Evolutionary conservation across 2,797 vertebrate genomes (phyloP), one percentile per base, ranked within the genome.

Genomic region (Melopsittacus undulatus): DNA sequence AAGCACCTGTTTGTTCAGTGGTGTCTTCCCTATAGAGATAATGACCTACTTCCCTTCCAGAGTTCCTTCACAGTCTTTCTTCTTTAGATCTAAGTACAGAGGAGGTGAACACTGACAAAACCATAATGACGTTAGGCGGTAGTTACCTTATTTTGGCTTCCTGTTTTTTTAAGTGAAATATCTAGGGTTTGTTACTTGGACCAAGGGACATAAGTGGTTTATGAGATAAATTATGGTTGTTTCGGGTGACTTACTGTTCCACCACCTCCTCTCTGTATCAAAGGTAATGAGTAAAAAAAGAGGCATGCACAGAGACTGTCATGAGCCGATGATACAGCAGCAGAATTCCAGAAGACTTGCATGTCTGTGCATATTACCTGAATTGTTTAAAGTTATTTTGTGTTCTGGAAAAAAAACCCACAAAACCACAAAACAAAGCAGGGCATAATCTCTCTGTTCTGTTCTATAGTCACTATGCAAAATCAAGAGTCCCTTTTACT

Each of bases 351-450:
- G 49, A 82, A 52, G 29, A 21, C 30, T 70, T 90, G 36, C 11
- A 23, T 16, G 13, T 64, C 40, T 52, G 16, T 18, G 4, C 26
- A 16, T 42, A 42, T 52, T 59, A 40, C 8, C 8, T 77, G 24
- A 54, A 56, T 18, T 51, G 30, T 40, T 49, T 43, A 70, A 83
- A 46, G 17, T 48, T 73, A 30, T 56, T 86, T 93, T 75, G 23
- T 68, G 7, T 83, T 83, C 27, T 12, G 11, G 11, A 24, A 13
- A 7, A 64, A 56, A 56, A 23, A 56, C 9, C 4, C 17, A 43
- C 20, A 20, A 18, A 43, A 18, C 7, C 11, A 17, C 1, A 16
- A 30, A 52, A 54, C 14, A 54, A 77, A 40, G 0, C 5, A 74
- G 29, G 20, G 46, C 4, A 7, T 9, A 63, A 18, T 56, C 10